Evolutionary conservation across 53 echinoderm and acorn worm species (phyloP).

Genomic region (Luidia sarsii): DNA sequence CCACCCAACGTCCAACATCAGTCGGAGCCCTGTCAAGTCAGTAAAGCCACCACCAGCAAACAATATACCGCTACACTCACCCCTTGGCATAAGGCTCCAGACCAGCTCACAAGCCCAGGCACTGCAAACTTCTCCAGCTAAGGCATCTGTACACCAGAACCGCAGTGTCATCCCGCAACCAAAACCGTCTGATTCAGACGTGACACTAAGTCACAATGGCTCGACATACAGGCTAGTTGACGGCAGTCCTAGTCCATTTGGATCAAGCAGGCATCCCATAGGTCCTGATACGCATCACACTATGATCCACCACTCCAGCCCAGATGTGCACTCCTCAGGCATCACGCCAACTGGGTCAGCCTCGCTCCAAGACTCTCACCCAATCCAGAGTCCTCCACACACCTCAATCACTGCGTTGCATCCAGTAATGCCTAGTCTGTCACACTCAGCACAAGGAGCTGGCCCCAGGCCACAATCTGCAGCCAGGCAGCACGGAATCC

Average conservation of each 20-base stretch:
- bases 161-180: too few relatives aligned
- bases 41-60: neutral
- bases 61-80: slow-evolving; percentile 21
- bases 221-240: slow-evolving; percentile 1
- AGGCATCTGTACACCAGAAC: too few relatives aligned
- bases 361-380: neutral
- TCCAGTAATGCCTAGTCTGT: too few relatives aligned
- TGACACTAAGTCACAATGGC: neutral
- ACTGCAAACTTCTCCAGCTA: neutral
- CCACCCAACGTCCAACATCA: neutral
- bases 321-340: neutral
- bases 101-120: neutral
- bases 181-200: too few relatives aligned
- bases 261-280: too few relatives aligned
- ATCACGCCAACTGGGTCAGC: neutral
- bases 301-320: neutral
- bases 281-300: too few relatives aligned
- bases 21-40: neutral
- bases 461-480: too few relatives aligned
- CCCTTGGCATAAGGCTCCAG: neutral
- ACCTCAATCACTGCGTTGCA: too few relatives aligned
- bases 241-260: neutral
- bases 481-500: neutral
- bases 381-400: too few relatives aligned
- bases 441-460: too few relatives aligned